A percentile compares a stretch with the other conserved stretches of the same genome.
Conservation (phyloP, 2,113 vertebrate species). For the Microcebus griseorufus region DNA sequence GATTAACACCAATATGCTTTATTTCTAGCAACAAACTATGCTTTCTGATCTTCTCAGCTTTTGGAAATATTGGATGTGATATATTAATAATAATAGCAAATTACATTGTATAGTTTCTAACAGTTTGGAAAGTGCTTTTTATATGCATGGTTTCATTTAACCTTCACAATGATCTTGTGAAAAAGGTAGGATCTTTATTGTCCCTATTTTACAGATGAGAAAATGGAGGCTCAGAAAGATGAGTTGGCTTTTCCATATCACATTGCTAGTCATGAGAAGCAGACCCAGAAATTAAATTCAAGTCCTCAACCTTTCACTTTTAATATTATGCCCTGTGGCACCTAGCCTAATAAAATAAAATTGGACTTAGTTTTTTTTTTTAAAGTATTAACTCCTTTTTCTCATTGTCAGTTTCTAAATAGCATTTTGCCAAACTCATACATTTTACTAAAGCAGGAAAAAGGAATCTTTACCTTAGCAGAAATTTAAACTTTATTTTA, state of each 20-base stretch:
- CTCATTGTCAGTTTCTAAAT: neutral
- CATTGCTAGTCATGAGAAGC: neutral
- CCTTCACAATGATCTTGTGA: conserved; percentile 8
- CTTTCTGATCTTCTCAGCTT: conserved; percentile 31
- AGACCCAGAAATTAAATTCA: neutral
- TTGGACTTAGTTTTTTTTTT: neutral
- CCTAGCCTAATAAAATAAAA: conserved; percentile 27
- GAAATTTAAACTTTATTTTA: conserved; percentile 42
- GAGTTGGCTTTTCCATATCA: conserved; percentile 7
- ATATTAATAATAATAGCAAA: conserved; percentile 21
- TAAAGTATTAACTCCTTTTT: neutral
- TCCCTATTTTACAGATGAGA: conserved; percentile 34
- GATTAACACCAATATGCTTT: neutral
- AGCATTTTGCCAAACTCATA: conserved; percentile 23
- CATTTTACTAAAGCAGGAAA: conserved; percentile 24
- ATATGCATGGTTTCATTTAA: conserved; percentile 26
- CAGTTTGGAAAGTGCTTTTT: conserved; percentile 40
- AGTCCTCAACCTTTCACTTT: neutral
- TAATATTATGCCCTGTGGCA: neutral
- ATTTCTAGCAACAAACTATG: conserved; percentile 38
- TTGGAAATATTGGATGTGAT: conserved; percentile 20
- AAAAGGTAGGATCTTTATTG: neutral
- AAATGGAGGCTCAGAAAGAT: neutral
- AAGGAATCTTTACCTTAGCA: neutral
- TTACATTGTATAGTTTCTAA: conserved; percentile 27